phyloP scores from a whole-genome alignment of 2,888 invertebrate genomes.

The Agrotis puta region DNA sequence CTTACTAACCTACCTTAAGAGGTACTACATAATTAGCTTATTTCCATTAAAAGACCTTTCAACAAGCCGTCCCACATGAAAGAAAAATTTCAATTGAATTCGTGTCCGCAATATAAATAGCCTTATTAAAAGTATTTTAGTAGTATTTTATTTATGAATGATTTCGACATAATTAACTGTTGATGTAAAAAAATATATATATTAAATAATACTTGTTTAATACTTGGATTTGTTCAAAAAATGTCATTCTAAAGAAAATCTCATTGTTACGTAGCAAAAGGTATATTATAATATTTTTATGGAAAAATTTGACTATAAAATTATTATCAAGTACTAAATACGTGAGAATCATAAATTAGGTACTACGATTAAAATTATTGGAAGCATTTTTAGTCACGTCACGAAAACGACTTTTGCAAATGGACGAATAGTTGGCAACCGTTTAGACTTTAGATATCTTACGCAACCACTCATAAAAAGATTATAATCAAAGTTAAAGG shows the following conservation, averaged over 20 bases:
- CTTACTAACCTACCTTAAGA: too few species aligned
- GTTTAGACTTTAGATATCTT: conserved; percentile 27
- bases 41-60: neutral
- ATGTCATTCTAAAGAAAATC: neutral
- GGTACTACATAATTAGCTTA: neutral
- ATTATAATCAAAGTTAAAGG: conserved; percentile 64
- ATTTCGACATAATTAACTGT: too few species aligned
- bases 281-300: conserved; percentile 12
- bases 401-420: conserved; percentile 31
- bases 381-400: conserved; percentile 12
- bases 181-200: too few species aligned
- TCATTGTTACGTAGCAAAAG: neutral
- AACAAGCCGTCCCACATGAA: too few species aligned
- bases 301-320: conserved; percentile 9
- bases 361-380: neutral
- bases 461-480: conserved; percentile 48
- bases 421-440: conserved; percentile 2
- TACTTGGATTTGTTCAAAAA: neutral
- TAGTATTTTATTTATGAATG: neutral
- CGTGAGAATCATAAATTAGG: conserved; percentile 16
- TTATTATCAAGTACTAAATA: conserved; percentile 9
- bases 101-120: too few species aligned
- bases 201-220: too few species aligned
- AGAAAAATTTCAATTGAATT: too few species aligned
- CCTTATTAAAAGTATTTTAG: neutral